phyloP scores from a whole-genome alignment of 2,888 invertebrate genomes.

The Drosophila nr. fundita region DNA sequence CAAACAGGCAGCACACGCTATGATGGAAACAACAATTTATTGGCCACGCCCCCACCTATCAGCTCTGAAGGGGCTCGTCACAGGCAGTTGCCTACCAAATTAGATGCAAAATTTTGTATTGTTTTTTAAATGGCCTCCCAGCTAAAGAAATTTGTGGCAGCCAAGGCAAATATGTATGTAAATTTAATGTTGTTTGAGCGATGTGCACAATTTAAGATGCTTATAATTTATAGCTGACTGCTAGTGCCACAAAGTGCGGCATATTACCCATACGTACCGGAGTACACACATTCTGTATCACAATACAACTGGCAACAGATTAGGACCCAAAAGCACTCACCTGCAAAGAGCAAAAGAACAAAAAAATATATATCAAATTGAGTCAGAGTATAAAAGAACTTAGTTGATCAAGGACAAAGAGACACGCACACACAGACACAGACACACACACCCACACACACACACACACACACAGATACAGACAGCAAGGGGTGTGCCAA shows the following conservation, averaged over 20 bases:
- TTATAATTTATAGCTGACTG: conserved; percentile 42
- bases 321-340: conserved; percentile 62
- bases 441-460: not conserved
- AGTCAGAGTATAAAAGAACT: conserved; percentile 10
- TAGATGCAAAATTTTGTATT: conserved; percentile 48
- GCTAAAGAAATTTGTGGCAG: conserved; percentile 3
- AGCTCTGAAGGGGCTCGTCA: conserved; percentile 20
- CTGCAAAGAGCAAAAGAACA: conserved; percentile 55
- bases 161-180: conserved; percentile 27
- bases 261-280: conserved; percentile 70
- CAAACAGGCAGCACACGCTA: conserved; percentile 27
- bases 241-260: conserved; percentile 35
- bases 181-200: conserved; percentile 32
- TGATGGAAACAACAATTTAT: conserved; percentile 22
- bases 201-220: conserved; percentile 46
- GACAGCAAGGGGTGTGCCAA: conserved; percentile 8
- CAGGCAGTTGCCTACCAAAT: conserved; percentile 43
- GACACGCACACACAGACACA: not conserved
- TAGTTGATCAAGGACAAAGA: conserved; percentile 28
- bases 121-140: conserved; percentile 39
- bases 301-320: conserved; percentile 14
- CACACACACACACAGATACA: not conserved
- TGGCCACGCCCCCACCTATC: conserved; percentile 26
- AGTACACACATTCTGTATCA: conserved; percentile 28
- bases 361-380: conserved; percentile 23